Evolutionary conservation across 2,113 vertebrate species (phyloP).

Genomic region (Anhinga anhinga): DNA sequence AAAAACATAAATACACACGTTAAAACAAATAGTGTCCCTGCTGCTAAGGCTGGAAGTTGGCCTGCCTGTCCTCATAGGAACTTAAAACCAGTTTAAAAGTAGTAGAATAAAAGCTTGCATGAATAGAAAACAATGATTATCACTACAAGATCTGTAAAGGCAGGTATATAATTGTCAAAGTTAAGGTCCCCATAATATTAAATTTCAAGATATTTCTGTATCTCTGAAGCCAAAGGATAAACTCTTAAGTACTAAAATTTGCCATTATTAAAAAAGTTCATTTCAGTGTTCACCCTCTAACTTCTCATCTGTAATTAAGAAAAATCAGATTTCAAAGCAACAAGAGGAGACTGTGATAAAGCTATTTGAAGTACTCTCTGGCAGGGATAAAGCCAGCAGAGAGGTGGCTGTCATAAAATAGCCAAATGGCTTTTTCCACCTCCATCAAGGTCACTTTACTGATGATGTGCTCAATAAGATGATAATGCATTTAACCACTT

Average conservation of each 20-base stretch:
- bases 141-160: conserved; percentile 56
- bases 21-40: conserved; percentile 54
- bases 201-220: conserved; percentile 11
- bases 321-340: conserved; percentile 70
- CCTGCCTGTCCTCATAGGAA: conserved; percentile 20
- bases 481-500: conserved; percentile 80
- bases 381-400: conserved; percentile 67
- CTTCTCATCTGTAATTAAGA: conserved; percentile 42
- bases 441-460: conserved; percentile 80
- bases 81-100: conserved; percentile 45
- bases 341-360: conserved; percentile 57
- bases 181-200: conserved; percentile 38
- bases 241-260: background rate
- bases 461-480: conserved; percentile 73
- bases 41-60: conserved; percentile 32
- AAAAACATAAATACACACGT: conserved; percentile 39
- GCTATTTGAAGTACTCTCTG: conserved; percentile 58
- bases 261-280: background rate
- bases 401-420: conserved; percentile 77
- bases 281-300: background rate
- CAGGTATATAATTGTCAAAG: conserved; percentile 23
- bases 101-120: conserved; percentile 17
- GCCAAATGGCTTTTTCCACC: conserved; percentile 82
- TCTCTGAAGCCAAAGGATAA: conserved; percentile 7
- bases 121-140: conserved; percentile 27